Evolutionary conservation across 2,113 vertebrate species (phyloP), one percentile per base, ranked within the genome.

Genomic region (Xiphorhynchus elegans): DNA sequence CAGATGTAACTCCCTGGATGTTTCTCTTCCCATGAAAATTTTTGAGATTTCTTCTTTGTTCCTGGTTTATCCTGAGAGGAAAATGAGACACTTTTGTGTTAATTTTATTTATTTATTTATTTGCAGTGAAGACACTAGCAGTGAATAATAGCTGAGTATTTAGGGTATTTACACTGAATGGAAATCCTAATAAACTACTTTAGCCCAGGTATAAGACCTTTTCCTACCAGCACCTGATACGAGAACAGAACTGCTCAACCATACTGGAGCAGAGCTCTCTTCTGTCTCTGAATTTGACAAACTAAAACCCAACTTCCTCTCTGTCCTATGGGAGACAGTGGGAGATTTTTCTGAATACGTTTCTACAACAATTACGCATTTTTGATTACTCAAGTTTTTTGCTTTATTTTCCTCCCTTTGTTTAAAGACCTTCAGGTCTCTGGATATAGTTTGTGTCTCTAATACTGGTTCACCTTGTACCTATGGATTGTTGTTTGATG

Each of bases 241-340:
- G 1, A 64, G 4, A 29, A 52, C 17, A 79, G 53, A 76, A 56
- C 50, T 62, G 12, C 17, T 70, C 3, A 3, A 31, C 28, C 17
- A 15, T n/a, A 77, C 13, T 26, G 9, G 37, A 69, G 11, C 16
- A 74, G 40, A 83, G 25, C 7, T 83, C 8, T 76, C 49, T 68
- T 56, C 6, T 63, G 1, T 39, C 13, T 74, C 39, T 50, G 35
- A 76, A 79, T 59, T 6, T 50, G 28, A 76, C 39, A 72, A 25
- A 1, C 11, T 73, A 80, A 40, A 0, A 7, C 14, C 1, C 15
- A 50, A 4, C 7, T 73, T 13, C 4, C 3, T 8, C 26, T 4
- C 11, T 33, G 5, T 5, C 3, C 74, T 19, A 13, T 46, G 25
- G 17, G 24, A 81, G 21, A 28, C 16, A 29, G 11, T 37, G 14